phyloP scores from a whole-genome alignment of 2,113 vertebrate species.

The Cephalopterus ornatus region DNA sequence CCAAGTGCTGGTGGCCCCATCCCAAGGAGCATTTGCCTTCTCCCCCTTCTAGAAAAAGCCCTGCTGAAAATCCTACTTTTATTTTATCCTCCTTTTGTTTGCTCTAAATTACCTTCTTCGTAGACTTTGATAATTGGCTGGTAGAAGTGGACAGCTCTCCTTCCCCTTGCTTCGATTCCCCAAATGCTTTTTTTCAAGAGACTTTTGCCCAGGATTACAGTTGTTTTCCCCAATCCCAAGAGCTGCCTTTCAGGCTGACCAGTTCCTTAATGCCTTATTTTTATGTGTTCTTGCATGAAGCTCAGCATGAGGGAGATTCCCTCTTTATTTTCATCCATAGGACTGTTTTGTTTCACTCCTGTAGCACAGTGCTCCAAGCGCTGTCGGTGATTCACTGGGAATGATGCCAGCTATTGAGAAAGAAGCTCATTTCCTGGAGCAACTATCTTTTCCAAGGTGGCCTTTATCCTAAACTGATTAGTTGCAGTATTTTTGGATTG shows the following conservation, averaged over 20 bases:
- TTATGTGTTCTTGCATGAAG: not conserved
- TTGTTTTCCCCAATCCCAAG: not conserved
- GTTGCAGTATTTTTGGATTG: not conserved
- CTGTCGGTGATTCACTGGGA: not conserved
- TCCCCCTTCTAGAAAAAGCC: not conserved
- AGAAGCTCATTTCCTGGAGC: slow-evolving; percentile 9
- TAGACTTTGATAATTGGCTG: not conserved
- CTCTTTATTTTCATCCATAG: not conserved
- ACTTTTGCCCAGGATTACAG: not conserved
- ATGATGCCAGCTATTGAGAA: slow-evolving; percentile 35
- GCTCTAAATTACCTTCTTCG: not conserved
- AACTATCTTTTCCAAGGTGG: not conserved
- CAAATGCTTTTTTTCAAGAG: not conserved
- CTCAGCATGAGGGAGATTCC: not conserved
- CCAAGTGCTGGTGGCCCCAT: not conserved
- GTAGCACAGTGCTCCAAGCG: accelerated
- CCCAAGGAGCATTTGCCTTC: accelerated
- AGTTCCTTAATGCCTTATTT: not conserved
- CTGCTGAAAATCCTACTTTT: not conserved
- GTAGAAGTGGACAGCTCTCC: not conserved
- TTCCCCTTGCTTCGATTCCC: not conserved
- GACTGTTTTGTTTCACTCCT: not conserved
- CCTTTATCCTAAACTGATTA: slow-evolving; percentile 40
- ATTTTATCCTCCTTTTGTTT: not conserved
- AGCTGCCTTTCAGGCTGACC: not conserved